Evolutionary conservation across 1,140 invertebrate species (phyloP), one percentile per base, ranked within the genome.

Genomic region (Ooceraea biroi): DNA sequence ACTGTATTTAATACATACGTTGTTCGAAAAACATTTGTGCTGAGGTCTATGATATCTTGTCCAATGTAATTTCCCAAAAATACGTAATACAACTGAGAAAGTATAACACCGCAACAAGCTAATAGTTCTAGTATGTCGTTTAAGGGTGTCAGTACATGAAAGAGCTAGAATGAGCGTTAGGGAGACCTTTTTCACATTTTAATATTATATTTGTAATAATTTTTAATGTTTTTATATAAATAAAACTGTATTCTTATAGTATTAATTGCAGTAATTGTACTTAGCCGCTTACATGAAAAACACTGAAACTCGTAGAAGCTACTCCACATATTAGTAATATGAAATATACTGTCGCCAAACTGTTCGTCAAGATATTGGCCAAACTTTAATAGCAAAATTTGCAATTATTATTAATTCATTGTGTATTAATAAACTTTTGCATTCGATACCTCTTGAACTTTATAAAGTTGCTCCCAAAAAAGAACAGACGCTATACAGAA

Each of bases 321-420:
- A 80, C 11, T 44, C n/a, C 25, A 30, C 57, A 30, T 69, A 22
- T 50, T 80, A 80, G 17, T n/a, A 80, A 80, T n/a, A 80, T 1
- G 36, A 80, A 69, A 80, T 80, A 80, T 0, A 58, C 44, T 30
- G 22, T 80, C 8, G 76, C 36, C 19, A 80, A 80, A 80, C 22
- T 69, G 11, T 44, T 58, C 22, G 76, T 80, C 63, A 80, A 1
- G 25, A 69, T 46, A 30, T 14, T 69, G 36, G 30, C 7, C 22
- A 80, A 80, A 80, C 76, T 80, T 80, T 3, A 80, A 80, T 17
- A 78, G 1, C 10, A 78, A 80, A 80, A 69, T 57, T 17, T 19
- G 25, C 22, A 69, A 19, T 63, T 63, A 58, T 76, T 50, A 76
- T 50, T 10, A 14, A 61, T 61, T 50, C 1, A 36, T 48, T 30